Conservation (phyloP, 2,888 invertebrate species). For the Erebia ligea region DNA sequence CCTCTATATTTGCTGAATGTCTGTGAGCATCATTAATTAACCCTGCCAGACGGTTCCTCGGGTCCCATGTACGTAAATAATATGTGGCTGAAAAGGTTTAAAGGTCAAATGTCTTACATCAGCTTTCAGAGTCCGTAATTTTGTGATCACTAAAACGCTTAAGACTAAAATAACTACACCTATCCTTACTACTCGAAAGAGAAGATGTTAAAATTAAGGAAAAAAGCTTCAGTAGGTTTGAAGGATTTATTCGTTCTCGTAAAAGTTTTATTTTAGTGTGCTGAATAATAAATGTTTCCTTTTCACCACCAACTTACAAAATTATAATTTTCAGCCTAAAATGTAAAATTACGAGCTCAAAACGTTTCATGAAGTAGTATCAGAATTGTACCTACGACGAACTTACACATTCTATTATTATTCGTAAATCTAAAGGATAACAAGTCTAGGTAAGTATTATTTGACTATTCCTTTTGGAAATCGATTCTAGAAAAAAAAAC, state of each 20-base stretch:
- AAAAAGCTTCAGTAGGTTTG: not conserved
- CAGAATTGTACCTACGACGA: no score
- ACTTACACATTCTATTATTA: no score
- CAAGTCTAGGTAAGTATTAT: not conserved
- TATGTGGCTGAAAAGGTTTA: conserved; percentile 4
- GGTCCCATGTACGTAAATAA: conserved; percentile 14
- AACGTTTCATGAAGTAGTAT: no score
- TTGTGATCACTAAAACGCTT: not conserved
- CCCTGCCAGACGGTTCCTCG: conserved; percentile 44
- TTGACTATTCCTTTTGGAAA: conserved; percentile 46
- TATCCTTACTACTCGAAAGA: no score
- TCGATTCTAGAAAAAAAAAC: conserved; percentile 63
- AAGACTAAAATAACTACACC: no score
- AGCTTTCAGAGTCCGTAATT: conserved; percentile 16
- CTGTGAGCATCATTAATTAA: conserved; percentile 68
- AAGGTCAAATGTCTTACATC: conserved; percentile 13
- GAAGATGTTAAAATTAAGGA: not conserved
- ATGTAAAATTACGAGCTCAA: no score
- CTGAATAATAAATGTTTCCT: no score
- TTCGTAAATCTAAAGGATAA: no score
- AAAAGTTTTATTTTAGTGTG: no score
- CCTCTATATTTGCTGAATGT: conserved; percentile 38
- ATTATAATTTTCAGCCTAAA: no score
- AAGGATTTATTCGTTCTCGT: no score
- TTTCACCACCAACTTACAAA: no score